Evolutionary conservation across 1,140 invertebrate species (phyloP).

Genomic region (Bombus polaris): DNA sequence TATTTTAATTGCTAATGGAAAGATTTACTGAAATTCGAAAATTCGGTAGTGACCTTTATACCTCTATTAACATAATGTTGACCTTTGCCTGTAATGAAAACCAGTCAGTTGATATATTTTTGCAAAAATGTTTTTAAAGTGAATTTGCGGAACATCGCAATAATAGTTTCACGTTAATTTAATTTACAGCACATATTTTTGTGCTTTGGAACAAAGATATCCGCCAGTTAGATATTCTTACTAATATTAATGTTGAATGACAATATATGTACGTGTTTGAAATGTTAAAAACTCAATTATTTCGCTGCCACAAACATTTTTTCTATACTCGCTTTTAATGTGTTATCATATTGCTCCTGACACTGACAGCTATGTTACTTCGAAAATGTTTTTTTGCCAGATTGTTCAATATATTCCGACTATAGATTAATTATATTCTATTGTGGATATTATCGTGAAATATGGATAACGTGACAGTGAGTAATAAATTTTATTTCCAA

Average conservation of each 20-base stretch:
- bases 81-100: constrained; percentile 32
- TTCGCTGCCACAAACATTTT: constrained; percentile 3
- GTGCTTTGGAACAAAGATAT: neutral
- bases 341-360: neutral
- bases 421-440: constrained; percentile 48
- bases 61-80: constrained; percentile 20
- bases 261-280: neutral
- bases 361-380: constrained; percentile 32
- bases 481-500: constrained; percentile 45
- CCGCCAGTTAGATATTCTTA: neutral
- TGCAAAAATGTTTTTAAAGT: neutral
- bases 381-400: constrained; percentile 44
- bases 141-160: neutral
- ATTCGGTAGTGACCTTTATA: constrained; percentile 23
- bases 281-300: neutral
- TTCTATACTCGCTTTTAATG: neutral
- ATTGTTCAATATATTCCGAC: constrained; percentile 14
- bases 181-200: neutral
- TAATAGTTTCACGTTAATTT: constrained; percentile 15
- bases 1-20: neutral
- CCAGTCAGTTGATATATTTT: constrained; percentile 15
- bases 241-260: constrained; percentile 10
- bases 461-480: constrained; percentile 75
- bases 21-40: neutral
- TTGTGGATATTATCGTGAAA: constrained; percentile 19